These are phyloP conservation scores for Heliangelus exortis DNA, from an alignment of 2,797 vertebrate genomes.

Conservation along the genomic window DNA sequence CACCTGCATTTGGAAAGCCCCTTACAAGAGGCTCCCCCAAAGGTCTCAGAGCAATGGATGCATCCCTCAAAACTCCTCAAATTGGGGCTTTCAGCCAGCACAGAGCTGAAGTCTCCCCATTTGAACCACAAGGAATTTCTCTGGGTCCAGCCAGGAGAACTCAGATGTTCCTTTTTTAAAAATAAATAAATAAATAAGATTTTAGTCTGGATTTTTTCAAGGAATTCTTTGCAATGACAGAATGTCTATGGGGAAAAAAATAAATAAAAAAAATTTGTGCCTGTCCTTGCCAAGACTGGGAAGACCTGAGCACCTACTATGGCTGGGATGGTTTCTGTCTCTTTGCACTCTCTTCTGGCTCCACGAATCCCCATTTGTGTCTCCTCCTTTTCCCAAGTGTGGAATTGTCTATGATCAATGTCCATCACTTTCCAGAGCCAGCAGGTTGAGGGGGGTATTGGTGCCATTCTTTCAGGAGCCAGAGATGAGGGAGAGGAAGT, in stretches of 20 bases:
- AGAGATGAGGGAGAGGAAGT: neutral
- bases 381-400: neutral
- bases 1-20: neutral
- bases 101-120: neutral
- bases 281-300: neutral
- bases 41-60: neutral
- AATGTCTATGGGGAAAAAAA: neutral
- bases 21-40: neutral
- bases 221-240: neutral
- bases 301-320: neutral
- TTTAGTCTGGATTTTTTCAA: neutral
- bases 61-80: neutral
- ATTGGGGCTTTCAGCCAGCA: neutral
- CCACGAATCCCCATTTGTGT: too few species aligned
- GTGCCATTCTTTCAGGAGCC: neutral
- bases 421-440: neutral
- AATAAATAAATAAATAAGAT: neutral
- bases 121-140: conserved; percentile 42
- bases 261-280: neutral
- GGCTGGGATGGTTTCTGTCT: neutral
- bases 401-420: neutral
- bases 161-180: neutral
- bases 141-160: neutral
- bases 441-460: neutral
- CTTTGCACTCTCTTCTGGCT: neutral